Conservation (phyloP, 2,113 vertebrate species). For the Zingel zingel region DNA sequence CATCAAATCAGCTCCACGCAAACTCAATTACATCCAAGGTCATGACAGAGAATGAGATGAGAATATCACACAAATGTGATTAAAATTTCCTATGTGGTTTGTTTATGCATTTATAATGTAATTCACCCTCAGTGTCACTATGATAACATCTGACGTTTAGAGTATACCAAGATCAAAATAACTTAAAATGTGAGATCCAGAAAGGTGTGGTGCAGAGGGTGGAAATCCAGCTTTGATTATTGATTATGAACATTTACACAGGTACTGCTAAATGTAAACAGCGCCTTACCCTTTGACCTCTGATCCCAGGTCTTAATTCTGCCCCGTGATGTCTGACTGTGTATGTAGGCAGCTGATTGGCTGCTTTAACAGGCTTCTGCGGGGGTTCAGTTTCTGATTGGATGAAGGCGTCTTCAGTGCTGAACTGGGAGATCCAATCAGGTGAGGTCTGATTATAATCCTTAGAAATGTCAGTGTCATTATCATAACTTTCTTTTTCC, state of each 20-base stretch:
- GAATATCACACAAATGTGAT: slow-evolving; percentile 32
- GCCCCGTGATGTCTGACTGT: not conserved
- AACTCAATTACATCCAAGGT: slow-evolving; percentile 67
- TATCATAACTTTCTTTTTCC: not conserved
- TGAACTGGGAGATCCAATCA: slow-evolving; percentile 14
- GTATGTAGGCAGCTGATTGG: slow-evolving; percentile 1
- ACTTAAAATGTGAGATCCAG: not conserved
- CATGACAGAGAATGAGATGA: slow-evolving; percentile 24
- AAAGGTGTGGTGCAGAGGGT: too few relatives aligned
- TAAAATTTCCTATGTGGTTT: slow-evolving; percentile 2
- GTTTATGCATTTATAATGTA: slow-evolving; percentile 6
- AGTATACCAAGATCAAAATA: not conserved
- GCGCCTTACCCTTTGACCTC: slow-evolving; percentile 67
- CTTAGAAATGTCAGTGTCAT: not conserved
- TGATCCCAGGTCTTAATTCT: slow-evolving; percentile 27
- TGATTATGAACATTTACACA: not conserved
- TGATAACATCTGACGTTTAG: not conserved
- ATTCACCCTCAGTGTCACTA: not conserved
- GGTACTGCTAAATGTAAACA: not conserved
- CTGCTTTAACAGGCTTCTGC: slow-evolving; percentile 18
- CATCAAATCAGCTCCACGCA: slow-evolving; percentile 61
- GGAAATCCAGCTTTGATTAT: slow-evolving; percentile 9
- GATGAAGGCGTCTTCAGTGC: slow-evolving; percentile 1
- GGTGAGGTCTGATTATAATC: slow-evolving; percentile 17
- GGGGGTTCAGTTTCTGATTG: slow-evolving; percentile 36